A percentile compares a stretch with the other conserved stretches of the same genome.
phyloP scores from a whole-genome alignment of 1,140 invertebrate genomes.

The Drosophila cardini region DNA sequence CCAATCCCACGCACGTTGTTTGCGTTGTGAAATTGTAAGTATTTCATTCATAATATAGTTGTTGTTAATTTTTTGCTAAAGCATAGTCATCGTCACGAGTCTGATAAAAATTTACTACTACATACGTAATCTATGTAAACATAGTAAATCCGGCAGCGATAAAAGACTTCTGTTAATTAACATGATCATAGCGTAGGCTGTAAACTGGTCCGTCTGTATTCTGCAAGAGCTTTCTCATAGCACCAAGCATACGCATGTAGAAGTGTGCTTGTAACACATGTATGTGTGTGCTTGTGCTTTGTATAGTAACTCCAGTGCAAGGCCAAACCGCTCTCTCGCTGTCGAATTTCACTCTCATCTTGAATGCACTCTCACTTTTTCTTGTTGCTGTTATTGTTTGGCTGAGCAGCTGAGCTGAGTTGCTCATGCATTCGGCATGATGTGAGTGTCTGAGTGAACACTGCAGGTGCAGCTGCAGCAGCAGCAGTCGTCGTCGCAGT shows the following conservation, averaged over 20 bases:
- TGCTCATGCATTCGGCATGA: conserved; percentile 10
- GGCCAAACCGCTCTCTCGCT: conserved; percentile 27
- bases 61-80: neutral
- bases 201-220: neutral
- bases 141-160: neutral
- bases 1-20: conserved; percentile 33
- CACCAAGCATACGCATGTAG: neutral
- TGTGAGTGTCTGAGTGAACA: conserved; percentile 7
- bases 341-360: conserved; percentile 48
- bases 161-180: conserved; percentile 12
- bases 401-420: conserved; percentile 8
- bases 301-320: conserved; percentile 17
- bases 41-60: conserved; percentile 41
- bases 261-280: neutral
- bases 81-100: conserved; percentile 21
- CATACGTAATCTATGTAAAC: conserved; percentile 4
- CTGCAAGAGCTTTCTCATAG: conserved; percentile 1
- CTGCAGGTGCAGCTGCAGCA: conserved; percentile 29
- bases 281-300: neutral
- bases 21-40: conserved; percentile 30
- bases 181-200: conserved; percentile 2
- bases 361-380: conserved; percentile 42
- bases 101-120: conserved; percentile 9
- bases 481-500: conserved; percentile 20
- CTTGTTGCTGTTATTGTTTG: conserved; percentile 14